Conservation (phyloP, 1,140 invertebrate genomes). For the Chironomus tepperi region DNA sequence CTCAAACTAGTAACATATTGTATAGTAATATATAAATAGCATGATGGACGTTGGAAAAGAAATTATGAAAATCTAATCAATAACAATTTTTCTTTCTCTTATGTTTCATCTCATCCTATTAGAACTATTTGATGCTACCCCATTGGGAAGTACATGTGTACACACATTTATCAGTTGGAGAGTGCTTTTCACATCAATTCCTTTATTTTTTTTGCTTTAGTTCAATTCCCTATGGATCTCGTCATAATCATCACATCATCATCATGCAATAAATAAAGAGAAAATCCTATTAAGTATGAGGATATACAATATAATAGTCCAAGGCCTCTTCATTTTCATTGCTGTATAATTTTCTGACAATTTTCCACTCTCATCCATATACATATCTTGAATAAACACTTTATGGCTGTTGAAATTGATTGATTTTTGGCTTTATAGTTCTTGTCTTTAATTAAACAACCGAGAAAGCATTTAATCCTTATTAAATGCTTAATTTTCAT, state of each 20-base stretch:
- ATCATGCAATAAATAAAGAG: neutral
- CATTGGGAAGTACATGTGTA: too few relatives aligned
- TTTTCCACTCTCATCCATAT: too few relatives aligned
- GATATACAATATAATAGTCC: neutral
- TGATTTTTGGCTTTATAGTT: too few relatives aligned
- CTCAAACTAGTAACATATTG: neutral
- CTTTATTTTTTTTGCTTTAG: neutral
- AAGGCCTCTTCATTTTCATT: neutral
- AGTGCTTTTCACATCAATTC: neutral
- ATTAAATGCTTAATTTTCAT: neutral
- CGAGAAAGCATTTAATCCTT: too few relatives aligned
- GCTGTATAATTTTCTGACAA: too few relatives aligned
- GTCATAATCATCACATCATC: neutral
- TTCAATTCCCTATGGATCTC: neutral
- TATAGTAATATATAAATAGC: neutral
- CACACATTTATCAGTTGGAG: neutral
- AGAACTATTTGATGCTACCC: too few relatives aligned
- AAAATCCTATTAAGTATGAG: neutral
- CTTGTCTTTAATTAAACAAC: too few relatives aligned
- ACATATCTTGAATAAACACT: too few relatives aligned
- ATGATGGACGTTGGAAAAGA: neutral
- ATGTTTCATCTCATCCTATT: neutral
- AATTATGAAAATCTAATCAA: slow-evolving; percentile 9
- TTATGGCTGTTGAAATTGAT: too few relatives aligned
- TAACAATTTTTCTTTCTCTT: neutral